Percentiles rank a stretch among this genome's conserved stretches.
Evolutionary conservation across 2,113 vertebrate species (phyloP).

Genomic region (Anser cygnoides): DNA sequence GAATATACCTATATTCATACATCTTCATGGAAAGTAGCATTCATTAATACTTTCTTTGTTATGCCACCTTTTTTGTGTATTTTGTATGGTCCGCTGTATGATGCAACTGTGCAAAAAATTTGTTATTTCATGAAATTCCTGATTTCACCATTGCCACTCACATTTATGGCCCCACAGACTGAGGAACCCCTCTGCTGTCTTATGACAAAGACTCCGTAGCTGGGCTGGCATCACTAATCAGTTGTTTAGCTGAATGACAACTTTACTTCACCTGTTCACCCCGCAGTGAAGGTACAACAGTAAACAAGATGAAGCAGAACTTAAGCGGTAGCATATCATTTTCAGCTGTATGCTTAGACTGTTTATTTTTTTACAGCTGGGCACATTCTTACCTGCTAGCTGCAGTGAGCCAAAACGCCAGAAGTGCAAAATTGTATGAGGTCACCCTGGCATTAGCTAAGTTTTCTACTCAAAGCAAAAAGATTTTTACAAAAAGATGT

Average conservation of each 20-base stretch:
- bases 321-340: background rate
- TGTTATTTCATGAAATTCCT: background rate
- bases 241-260: background rate
- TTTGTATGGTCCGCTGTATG: background rate
- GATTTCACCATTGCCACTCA: background rate
- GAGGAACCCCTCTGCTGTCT: background rate
- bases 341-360: conserved; percentile 10
- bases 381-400: conserved; percentile 22
- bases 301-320: conserved; percentile 38
- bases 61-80: background rate
- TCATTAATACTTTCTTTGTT: background rate
- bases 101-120: background rate
- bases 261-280: background rate
- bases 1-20: background rate
- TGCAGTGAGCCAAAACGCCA: conserved; percentile 18
- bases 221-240: background rate
- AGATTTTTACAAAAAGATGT: background rate
- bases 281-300: background rate
- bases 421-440: background rate
- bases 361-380: conserved; percentile 28
- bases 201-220: background rate
- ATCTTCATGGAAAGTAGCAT: background rate
- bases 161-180: background rate
- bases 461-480: background rate
- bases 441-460: background rate